Conservation (phyloP, 2,113 vertebrate species). For the Ellobius talpinus region DNA sequence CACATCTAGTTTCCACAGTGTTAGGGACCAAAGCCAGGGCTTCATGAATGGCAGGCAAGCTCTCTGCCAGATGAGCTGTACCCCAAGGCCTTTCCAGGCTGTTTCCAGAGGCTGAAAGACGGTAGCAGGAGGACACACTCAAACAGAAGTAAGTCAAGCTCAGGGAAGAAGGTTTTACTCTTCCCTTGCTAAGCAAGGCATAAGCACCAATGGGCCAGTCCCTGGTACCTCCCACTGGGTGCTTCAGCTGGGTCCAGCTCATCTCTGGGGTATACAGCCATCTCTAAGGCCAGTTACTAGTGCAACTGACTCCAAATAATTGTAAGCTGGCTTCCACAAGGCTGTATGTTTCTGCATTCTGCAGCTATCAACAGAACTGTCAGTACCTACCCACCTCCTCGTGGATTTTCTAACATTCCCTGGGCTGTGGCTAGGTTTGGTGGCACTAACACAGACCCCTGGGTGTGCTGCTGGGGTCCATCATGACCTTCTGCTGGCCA, state of each 20-base stretch:
- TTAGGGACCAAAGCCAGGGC: not conserved
- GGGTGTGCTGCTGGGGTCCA: not conserved
- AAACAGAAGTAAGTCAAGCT: not conserved
- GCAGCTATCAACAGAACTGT: not conserved
- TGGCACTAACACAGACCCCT: fast-evolving
- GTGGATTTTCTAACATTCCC: not conserved
- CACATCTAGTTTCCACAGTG: not conserved
- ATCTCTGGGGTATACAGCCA: fast-evolving
- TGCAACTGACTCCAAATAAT: not conserved
- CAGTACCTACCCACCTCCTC: not conserved
- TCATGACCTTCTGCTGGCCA: not conserved
- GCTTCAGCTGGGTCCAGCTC: not conserved
- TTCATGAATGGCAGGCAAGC: not conserved
- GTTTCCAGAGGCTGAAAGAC: not conserved
- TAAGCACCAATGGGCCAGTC: fast-evolving
- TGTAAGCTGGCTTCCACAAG: not conserved
- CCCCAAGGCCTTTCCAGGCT: not conserved
- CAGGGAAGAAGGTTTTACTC: not conserved
- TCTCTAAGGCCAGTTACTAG: too few species aligned
- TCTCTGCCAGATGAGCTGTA: too few species aligned
- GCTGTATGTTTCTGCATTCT: not conserved
- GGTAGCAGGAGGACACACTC: too few species aligned
- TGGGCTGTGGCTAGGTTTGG: not conserved
- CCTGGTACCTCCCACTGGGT: not conserved
- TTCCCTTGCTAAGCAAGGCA: not conserved